Base-by-base conservation (phyloP, 2,113 vertebrate genomes). In the Brachypteracias leptosomus region DNA sequence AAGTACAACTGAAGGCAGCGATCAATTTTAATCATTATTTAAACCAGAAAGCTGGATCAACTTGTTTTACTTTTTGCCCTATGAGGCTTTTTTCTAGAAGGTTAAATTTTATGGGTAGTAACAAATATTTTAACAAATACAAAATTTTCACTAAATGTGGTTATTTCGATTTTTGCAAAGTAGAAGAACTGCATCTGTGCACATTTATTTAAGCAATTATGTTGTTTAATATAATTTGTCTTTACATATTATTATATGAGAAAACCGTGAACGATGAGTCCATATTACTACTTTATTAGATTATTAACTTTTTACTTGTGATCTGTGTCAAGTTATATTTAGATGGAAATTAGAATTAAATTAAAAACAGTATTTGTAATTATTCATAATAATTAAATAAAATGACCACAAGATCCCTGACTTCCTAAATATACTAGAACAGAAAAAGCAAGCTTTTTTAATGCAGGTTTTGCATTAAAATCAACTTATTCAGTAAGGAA, bases 341-440 rank as follows among this genome's bases (percentile, higher is more conserved):
- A 52, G 78, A 91, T 91, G 20, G 42, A 96, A 94, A 97, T 97
- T 91, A 93, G 78, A 93, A 85, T 88, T 88, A 87, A 96, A 94
- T 95, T 97, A 91, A 94, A 94, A 95, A 7, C 85, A 74, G 16
- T 77, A 86, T 93, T 95, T 96, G 88, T 91, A 96, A 96, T 97
- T 97, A 96, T 88, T 96, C 46, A n/a, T 93, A 75, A 82, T 94
- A 96, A 94, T 96, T 90, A 96, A 93, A 93, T 83, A 90, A 96
- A 97, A 90, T 95, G 81, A 80, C 89, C 88, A 17, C 70, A 91
- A 89, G 77, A 76, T 88, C 29, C 40, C 31, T 62, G 73, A 78
- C 84, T 96, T 94, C 58, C 87, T 88, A 85, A 74, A 74, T 73
- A 63, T 16, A 47, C 42, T 83, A 44, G 40, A 93, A 77, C 25